Evolutionary conservation across 37 sponge, comb jelly and placozoan species (phyloP).

Genomic region (Amphimedon queenslandica): DNA sequence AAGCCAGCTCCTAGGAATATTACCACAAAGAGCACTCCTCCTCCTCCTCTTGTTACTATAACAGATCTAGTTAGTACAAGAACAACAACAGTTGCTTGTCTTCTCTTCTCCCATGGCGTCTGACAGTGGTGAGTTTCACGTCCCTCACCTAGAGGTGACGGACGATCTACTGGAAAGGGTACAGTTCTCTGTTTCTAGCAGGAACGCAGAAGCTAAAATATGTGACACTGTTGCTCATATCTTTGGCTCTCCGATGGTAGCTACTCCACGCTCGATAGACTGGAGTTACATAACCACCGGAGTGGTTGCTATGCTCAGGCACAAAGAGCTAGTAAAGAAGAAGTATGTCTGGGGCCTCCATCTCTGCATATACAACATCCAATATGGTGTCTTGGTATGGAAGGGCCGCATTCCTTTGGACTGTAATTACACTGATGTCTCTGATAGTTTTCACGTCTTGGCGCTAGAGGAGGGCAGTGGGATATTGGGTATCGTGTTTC

Average conservation of each 20-base stretch:
- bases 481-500: slow-evolving; percentile 57
- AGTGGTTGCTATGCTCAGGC: slow-evolving; percentile 59
- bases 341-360: slow-evolving; percentile 51
- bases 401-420: slow-evolving; percentile 31
- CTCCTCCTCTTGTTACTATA: too few species aligned
- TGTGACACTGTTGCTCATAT: slow-evolving; percentile 53
- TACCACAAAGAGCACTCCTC: too few species aligned
- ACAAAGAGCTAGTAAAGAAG: slow-evolving; percentile 37
- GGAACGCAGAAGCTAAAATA: slow-evolving; percentile 66
- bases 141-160: slow-evolving; percentile 27
- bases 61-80: neutral
- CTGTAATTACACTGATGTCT: slow-evolving; percentile 59
- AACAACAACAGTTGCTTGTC: neutral
- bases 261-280: slow-evolving; percentile 26
- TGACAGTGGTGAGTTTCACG: slow-evolving; percentile 5
- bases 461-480: slow-evolving; percentile 42
- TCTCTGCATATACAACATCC: slow-evolving; percentile 50
- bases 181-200: slow-evolving; percentile 66
- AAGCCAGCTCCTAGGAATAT: too few species aligned
- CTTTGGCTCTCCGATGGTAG: slow-evolving; percentile 40
- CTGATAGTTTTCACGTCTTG: slow-evolving; percentile 72
- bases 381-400: slow-evolving; percentile 71
- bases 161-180: slow-evolving; percentile 61
- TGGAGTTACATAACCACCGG: slow-evolving; percentile 73
- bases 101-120: slow-evolving; percentile 4